Evolutionary conservation across 2,888 invertebrate species (phyloP).

Genomic region (Scaptomyza tumidula): DNA sequence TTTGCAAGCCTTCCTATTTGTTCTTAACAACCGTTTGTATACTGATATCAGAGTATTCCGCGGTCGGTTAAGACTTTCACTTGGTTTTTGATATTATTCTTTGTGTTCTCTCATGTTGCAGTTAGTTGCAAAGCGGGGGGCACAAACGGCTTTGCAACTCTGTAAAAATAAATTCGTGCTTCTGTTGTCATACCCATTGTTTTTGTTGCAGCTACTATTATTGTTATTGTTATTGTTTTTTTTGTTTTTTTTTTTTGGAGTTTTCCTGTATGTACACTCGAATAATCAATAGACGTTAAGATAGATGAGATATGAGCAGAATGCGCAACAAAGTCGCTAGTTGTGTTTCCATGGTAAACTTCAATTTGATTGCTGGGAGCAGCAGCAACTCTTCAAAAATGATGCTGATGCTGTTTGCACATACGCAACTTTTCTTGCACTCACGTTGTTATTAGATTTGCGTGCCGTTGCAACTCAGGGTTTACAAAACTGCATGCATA

Average conservation of each 20-base stretch:
- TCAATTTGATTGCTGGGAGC: constrained; percentile 41
- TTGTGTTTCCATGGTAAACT: constrained; percentile 20
- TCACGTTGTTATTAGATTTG: constrained; percentile 73
- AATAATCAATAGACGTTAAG: constrained; percentile 49
- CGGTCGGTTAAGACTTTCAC: too few species aligned
- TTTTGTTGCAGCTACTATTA: neutral
- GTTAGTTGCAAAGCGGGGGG: constrained; percentile 12
- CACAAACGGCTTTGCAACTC: constrained; percentile 45
- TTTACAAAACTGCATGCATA: constrained; percentile 8
- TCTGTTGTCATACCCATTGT: constrained; percentile 34
- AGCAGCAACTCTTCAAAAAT: constrained; percentile 28
- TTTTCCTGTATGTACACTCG: constrained; percentile 4
- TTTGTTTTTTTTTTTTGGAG: constrained; percentile 9
- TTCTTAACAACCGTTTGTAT: too few species aligned
- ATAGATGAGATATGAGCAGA: constrained; percentile 13
- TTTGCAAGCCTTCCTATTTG: too few species aligned
- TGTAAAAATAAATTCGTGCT: constrained; percentile 59
- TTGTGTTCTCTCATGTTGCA: constrained; percentile 7
- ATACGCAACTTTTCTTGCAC: constrained; percentile 53
- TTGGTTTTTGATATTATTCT: constrained; percentile 7
- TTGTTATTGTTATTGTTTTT: constrained; percentile 14
- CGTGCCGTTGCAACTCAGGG: constrained; percentile 36
- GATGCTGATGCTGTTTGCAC: constrained; percentile 45
- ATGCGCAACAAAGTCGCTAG: neutral
- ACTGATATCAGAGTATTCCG: too few species aligned